Percentiles rank a stretch among this genome's conserved stretches.
phyloP scores from a whole-genome alignment of 2,113 vertebrate species.

The Burhinus oedicnemus region DNA sequence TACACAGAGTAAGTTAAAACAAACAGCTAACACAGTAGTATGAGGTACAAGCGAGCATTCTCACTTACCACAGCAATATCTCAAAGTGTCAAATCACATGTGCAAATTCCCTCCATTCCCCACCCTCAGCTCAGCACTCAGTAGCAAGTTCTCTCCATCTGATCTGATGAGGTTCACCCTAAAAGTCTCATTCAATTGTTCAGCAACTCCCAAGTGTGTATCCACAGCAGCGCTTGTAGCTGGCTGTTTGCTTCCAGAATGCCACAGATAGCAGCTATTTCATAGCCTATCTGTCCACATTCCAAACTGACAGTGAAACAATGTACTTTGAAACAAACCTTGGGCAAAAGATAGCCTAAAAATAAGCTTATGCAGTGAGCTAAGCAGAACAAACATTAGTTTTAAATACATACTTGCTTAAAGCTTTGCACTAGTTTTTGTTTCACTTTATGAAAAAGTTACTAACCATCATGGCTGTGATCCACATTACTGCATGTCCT shows the following conservation, averaged over 20 bases:
- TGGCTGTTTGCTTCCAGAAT: background rate
- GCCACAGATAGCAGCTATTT: background rate
- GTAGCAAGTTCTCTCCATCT: background rate
- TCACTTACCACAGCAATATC: background rate
- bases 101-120: background rate
- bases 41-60: background rate
- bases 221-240: background rate
- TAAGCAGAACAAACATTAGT: background rate
- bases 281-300: background rate
- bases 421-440: background rate
- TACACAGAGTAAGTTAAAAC: background rate
- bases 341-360: background rate
- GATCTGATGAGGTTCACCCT: background rate
- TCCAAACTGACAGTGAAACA: background rate
- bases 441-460: background rate
- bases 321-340: background rate
- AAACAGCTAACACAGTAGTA: background rate
- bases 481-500: constrained; percentile 94
- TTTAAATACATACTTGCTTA: background rate
- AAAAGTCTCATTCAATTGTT: background rate
- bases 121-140: background rate
- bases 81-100: background rate
- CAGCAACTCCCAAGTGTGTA: background rate
- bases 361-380: background rate
- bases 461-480: constrained; percentile 95